These are phyloP conservation scores for Chiridota heheva DNA, from an alignment of 35 echinoderm and acorn worm genomes.

Conservation along the genomic window DNA sequence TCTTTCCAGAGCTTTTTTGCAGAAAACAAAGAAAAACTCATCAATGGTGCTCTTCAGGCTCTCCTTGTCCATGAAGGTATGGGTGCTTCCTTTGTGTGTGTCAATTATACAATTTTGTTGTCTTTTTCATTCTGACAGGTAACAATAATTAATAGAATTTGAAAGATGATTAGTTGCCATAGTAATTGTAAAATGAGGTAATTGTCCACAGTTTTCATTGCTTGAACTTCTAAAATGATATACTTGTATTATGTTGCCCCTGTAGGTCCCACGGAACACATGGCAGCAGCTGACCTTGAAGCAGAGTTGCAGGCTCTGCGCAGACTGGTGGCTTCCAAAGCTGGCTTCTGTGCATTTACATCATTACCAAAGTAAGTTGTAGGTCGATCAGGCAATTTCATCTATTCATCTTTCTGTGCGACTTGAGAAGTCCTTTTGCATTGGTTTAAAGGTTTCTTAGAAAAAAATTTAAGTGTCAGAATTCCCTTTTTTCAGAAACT, in stretches of 20 bases:
- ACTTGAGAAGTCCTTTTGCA: too few species aligned
- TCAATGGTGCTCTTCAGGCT: slow-evolving; percentile 89
- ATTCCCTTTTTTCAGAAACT: too few species aligned
- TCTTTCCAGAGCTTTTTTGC: slow-evolving; percentile 88
- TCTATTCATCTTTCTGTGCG: background rate
- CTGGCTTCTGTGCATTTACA: slow-evolving; percentile 93
- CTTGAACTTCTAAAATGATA: too few species aligned
- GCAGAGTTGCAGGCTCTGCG: slow-evolving; percentile 83
- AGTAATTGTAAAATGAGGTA: too few species aligned
- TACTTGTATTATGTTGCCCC: too few species aligned
- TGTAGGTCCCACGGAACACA: slow-evolving; percentile 69
- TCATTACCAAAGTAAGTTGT: slow-evolving; percentile 88
- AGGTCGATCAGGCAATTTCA: background rate
- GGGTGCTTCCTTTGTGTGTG: too few species aligned
- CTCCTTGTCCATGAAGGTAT: slow-evolving; percentile 85
- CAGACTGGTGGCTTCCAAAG: slow-evolving; percentile 95
- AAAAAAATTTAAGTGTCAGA: too few species aligned
- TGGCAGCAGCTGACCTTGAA: slow-evolving; percentile 75
- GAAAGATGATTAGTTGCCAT: too few species aligned
- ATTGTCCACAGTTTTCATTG: too few species aligned
- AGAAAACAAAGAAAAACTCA: slow-evolving; percentile 97
- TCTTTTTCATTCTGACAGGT: too few species aligned
- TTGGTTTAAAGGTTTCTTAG: too few species aligned
- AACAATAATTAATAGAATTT: too few species aligned
- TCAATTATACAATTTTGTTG: background rate